Evolutionary conservation across 2,113 vertebrate species (phyloP).

Genomic region (Xiphophorus hellerii): DNA sequence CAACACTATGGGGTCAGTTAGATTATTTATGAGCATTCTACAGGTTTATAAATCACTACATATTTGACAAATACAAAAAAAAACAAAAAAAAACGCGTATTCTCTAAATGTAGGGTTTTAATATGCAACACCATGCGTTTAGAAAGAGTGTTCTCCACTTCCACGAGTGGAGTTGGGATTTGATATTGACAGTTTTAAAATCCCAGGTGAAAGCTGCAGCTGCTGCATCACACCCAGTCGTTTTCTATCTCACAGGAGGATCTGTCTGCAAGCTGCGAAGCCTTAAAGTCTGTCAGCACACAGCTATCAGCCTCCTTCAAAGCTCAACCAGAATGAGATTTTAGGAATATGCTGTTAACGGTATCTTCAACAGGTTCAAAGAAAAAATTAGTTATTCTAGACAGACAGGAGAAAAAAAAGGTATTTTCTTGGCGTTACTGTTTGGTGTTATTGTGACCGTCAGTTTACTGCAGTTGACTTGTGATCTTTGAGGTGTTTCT

Average conservation of each 20-base stretch:
- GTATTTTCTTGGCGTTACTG: neutral
- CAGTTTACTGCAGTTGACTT: too few relatives aligned
- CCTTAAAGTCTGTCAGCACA: neutral
- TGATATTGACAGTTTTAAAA: neutral
- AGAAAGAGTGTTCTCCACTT: neutral
- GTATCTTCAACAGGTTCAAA: neutral
- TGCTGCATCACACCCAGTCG: neutral
- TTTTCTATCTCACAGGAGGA: neutral
- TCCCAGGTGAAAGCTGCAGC: neutral
- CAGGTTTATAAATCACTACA: neutral
- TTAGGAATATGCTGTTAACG: neutral
- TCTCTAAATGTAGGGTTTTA: neutral
- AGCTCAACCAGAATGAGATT: neutral
- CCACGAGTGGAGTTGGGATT: neutral
- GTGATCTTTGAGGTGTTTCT: neutral
- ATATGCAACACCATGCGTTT: neutral
- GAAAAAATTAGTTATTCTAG: too few relatives aligned
- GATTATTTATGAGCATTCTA: neutral
- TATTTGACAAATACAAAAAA: neutral
- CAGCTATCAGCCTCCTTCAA: neutral
- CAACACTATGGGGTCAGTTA: neutral
- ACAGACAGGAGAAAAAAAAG: neutral
- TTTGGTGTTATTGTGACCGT: too few relatives aligned
- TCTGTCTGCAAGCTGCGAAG: neutral
- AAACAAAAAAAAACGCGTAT: neutral